phyloP scores from a whole-genome alignment of 2,113 vertebrate genomes.

The Amazona guildingii region DNA sequence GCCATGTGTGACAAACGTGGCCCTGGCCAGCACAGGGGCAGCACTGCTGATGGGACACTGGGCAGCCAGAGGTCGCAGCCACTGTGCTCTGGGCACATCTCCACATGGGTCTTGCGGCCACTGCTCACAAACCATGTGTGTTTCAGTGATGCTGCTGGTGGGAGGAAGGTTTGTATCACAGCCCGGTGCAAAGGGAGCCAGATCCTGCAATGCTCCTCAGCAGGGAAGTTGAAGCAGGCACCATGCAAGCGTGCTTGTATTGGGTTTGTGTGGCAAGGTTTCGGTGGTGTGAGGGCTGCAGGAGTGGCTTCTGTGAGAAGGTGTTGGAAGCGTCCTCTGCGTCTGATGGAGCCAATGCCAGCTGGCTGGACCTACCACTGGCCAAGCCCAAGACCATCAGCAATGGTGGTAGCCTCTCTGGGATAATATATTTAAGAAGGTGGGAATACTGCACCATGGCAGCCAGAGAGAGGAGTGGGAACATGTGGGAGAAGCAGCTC shows the following conservation, averaged over 20 bases:
- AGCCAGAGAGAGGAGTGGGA: background rate
- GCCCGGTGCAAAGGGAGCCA: background rate
- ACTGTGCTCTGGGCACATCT: background rate
- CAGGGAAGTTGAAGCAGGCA: background rate
- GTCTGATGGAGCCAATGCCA: background rate
- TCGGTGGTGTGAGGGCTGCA: background rate
- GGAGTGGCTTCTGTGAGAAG: background rate
- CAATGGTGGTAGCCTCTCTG: background rate
- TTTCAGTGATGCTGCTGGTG: background rate
- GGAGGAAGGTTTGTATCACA: background rate
- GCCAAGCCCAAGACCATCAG: background rate
- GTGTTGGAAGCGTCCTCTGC: background rate
- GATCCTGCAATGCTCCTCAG: background rate
- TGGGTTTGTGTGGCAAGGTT: background rate
- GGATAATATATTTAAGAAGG: background rate
- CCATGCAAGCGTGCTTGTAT: accelerated
- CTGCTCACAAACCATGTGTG: background rate
- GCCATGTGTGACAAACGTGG: background rate
- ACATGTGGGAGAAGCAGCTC: background rate
- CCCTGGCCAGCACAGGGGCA: accelerated
- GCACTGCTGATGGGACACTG: accelerated
- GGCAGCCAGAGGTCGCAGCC: background rate
- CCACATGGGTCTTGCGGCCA: background rate
- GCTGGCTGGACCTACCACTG: background rate
- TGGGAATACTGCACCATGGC: background rate